These are phyloP conservation scores for Perizoma flavofasciatum DNA, from an alignment of 2,888 invertebrate species.

Conservation along the genomic window DNA sequence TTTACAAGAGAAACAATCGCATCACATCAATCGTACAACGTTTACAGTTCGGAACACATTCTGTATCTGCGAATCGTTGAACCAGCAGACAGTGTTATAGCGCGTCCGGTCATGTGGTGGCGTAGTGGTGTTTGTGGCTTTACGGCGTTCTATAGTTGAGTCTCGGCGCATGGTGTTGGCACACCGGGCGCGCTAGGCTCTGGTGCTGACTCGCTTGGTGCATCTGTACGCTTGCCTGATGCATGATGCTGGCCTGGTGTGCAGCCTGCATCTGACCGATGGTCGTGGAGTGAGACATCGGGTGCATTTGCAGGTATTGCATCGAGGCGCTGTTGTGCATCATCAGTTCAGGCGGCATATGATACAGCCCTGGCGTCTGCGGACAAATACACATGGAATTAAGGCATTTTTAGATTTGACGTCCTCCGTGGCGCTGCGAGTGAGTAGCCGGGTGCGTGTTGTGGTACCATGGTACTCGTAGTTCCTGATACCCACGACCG, in stretches of 20 bases:
- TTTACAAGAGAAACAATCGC: background rate
- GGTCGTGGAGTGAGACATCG: slow-evolving; percentile 49
- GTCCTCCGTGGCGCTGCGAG: no score
- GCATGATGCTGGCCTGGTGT: slow-evolving; percentile 45
- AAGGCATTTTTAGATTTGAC: background rate
- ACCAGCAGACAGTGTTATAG: slow-evolving; percentile 4
- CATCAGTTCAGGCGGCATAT: slow-evolving; percentile 80
- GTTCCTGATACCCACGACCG: no score
- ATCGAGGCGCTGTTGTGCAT: slow-evolving; percentile 72
- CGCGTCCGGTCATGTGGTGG: slow-evolving; percentile 18
- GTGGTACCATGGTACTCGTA: no score
- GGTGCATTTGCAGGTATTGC: slow-evolving; percentile 74
- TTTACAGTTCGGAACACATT: slow-evolving; percentile 7
- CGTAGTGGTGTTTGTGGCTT: slow-evolving; percentile 30
- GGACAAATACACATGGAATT: slow-evolving; percentile 15
- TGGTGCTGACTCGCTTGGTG: slow-evolving; percentile 32
- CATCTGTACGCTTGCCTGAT: slow-evolving; percentile 33
- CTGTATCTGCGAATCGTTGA: slow-evolving; percentile 17
- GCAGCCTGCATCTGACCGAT: slow-evolving; percentile 45
- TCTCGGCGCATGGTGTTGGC: slow-evolving; percentile 59
- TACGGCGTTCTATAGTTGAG: slow-evolving; percentile 49
- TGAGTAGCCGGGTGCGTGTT: no score
- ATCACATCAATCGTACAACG: slow-evolving; percentile 13
- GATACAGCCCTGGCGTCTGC: slow-evolving; percentile 76
- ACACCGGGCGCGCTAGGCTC: slow-evolving; percentile 50